Base-by-base conservation (phyloP, 2,113 vertebrate genomes). In the Oreotragus oreotragus region DNA sequence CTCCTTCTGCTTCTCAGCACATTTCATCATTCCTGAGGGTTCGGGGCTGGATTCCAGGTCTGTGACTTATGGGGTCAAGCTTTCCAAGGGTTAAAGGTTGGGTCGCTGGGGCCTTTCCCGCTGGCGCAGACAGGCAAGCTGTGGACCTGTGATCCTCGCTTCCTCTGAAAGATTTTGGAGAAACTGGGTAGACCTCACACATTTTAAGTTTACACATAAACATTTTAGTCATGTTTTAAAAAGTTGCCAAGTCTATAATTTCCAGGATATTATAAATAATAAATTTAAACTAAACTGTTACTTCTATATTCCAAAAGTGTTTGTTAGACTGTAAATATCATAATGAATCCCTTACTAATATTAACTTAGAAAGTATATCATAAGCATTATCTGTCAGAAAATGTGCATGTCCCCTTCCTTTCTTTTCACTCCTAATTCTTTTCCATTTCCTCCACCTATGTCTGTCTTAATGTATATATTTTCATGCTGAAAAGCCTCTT, bases 11-110 rank as follows among this genome's bases (percentile, higher is more conserved):
- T 43, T 43, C 66, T 51, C n/a, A 0, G 47, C 11, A 14, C 66
- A 4, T 15, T 28, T 7, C 3, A 9, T 55, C 3, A 2, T 39
- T 45, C 28, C 23, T 25, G 6, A 10, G 6, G 28, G 10, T 30
- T 58, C 25, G 0, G 28, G 23, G 25, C 66, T 15, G 2, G 51
- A 23, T 10, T 36, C 66, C 12, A 49, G 77, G 90, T 16, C 60
- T 13, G 21, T 60, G 64, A 47, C 39, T 23, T 27, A 39, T 49
- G 17, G 10, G 17, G n/a, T 21, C 23, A 28, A 28, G 57, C 15
- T 80, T 39, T 21, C 23, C 4, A 6, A 28, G 17, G 17, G 30
- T 12, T 7, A 39, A 23, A 93, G 55, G 2, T 4, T 3, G 15
- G 25, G 53, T 39, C n/a, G 10, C 53, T 16, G 33, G 8, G 55